phyloP scores from a whole-genome alignment of 1,140 invertebrate genomes.

The Bombus vancouverensis region DNA sequence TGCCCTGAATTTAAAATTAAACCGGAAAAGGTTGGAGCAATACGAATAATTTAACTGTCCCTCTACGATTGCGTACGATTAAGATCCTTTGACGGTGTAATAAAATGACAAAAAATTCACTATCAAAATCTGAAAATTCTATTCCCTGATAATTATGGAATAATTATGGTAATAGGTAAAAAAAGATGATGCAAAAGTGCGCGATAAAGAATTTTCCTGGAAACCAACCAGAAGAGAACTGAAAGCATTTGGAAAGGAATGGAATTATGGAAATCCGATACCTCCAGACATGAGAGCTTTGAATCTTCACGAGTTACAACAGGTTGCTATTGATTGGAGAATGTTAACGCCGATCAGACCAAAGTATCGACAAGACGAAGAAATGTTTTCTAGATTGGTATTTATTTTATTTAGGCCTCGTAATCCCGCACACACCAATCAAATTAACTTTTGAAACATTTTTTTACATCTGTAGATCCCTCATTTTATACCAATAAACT shows the following conservation, averaged over 20 bases:
- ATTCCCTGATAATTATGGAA: background rate
- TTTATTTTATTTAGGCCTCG: background rate
- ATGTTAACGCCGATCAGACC: conserved; percentile 94
- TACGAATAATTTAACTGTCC: background rate
- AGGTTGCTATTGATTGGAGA: conserved; percentile 95
- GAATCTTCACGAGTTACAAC: conserved; percentile 90
- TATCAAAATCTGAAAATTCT: background rate
- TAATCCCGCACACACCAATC: background rate
- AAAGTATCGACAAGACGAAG: conserved; percentile 91
- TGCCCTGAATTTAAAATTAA: conserved; percentile 95
- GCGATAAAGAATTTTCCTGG: conserved; percentile 85
- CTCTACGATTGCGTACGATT: background rate
- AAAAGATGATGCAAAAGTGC: conserved; percentile 80
- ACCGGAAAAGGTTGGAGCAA: conserved; percentile 88
- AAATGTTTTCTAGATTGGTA: conserved; percentile 90
- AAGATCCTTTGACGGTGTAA: background rate
- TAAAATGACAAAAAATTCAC: background rate
- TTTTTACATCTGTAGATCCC: too few relatives aligned
- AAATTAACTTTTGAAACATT: background rate
- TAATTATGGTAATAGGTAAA: conserved; percentile 73
- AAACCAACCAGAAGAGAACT: conserved; percentile 87
- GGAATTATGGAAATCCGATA: conserved; percentile 90
- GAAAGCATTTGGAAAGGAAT: conserved; percentile 84
- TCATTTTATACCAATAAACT: too few relatives aligned
- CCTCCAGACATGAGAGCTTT: conserved; percentile 91